Conservation (phyloP, 2,797 vertebrate species). For the Steatocranus sp. region DNA sequence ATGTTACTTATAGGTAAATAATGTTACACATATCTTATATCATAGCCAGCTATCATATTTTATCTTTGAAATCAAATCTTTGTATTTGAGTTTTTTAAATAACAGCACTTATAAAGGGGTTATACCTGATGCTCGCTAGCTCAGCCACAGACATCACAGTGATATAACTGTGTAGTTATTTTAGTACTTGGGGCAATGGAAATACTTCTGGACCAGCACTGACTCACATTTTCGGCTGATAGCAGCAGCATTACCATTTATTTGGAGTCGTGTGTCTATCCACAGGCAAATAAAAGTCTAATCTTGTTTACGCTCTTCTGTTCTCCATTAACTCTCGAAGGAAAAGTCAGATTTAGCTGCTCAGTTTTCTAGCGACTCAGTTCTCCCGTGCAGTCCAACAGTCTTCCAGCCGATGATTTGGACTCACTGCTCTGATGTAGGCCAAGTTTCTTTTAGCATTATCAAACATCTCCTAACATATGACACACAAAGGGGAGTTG, state of each 20-base stretch:
- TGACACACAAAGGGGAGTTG: neutral
- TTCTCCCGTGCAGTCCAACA: accelerated
- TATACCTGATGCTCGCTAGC: neutral
- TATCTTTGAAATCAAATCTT: neutral
- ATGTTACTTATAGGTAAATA: neutral
- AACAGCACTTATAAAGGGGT: neutral
- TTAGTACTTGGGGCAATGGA: neutral
- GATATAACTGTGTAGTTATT: neutral
- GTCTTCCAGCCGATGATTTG: neutral
- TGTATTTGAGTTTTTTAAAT: neutral
- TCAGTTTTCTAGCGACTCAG: accelerated
- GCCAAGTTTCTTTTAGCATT: neutral
- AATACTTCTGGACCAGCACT: neutral
- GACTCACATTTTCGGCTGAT: neutral
- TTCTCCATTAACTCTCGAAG: neutral
- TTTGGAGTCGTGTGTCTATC: accelerated
- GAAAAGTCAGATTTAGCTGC: neutral
- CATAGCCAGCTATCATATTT: neutral
- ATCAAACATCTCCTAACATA: neutral
- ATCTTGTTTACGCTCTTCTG: neutral
- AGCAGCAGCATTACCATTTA: neutral
- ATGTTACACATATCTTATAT: accelerated
- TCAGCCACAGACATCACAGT: neutral
- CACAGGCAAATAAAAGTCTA: neutral
- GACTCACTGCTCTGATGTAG: neutral